A percentile compares a stretch with the other conserved stretches of the same genome.
Evolutionary conservation across 2,888 invertebrate genomes (phyloP).

Genomic region (Eumacrocentrus americanus): DNA sequence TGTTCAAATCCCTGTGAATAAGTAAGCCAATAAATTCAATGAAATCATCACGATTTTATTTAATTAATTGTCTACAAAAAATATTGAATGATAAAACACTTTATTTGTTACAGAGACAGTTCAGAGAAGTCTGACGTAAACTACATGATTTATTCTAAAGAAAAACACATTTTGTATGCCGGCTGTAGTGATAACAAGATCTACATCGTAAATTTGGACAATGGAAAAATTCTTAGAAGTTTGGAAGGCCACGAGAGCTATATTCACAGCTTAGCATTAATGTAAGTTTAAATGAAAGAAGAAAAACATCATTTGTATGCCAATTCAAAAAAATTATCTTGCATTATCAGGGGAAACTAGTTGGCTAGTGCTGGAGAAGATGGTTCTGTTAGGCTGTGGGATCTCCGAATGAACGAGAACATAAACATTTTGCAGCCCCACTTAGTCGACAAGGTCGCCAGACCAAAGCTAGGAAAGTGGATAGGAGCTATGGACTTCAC

Average conservation of each 20-base stretch:
- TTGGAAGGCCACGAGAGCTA: constrained; percentile 80
- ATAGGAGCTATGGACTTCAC: constrained; percentile 81
- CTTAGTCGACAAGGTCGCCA: constrained; percentile 69
- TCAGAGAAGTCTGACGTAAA: constrained; percentile 82
- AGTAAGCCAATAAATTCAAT: constrained; percentile 46
- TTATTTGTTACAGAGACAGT: constrained; percentile 63
- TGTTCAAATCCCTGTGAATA: constrained; percentile 70
- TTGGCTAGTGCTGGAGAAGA: constrained; percentile 85
- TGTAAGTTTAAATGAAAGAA: constrained; percentile 62
- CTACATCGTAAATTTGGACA: constrained; percentile 78
- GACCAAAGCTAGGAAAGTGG: constrained; percentile 87
- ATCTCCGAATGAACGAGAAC: constrained; percentile 68
- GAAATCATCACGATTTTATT: not conserved
- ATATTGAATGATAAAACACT: constrained; percentile 15
- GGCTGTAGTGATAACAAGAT: constrained; percentile 87
- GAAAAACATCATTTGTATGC: too few relatives aligned
- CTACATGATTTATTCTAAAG: constrained; percentile 70
- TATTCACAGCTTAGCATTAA: constrained; percentile 76
- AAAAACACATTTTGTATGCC: constrained; percentile 71
- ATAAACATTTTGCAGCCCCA: constrained; percentile 76
- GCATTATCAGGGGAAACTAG: constrained; percentile 67
- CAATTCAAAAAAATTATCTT: not conserved
- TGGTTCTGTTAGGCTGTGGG: constrained; percentile 85
- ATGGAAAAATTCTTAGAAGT: constrained; percentile 70
- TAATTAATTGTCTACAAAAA: too few relatives aligned